Base-by-base conservation (phyloP, 1,140 invertebrate genomes). In the Caerostris darwini region DNA sequence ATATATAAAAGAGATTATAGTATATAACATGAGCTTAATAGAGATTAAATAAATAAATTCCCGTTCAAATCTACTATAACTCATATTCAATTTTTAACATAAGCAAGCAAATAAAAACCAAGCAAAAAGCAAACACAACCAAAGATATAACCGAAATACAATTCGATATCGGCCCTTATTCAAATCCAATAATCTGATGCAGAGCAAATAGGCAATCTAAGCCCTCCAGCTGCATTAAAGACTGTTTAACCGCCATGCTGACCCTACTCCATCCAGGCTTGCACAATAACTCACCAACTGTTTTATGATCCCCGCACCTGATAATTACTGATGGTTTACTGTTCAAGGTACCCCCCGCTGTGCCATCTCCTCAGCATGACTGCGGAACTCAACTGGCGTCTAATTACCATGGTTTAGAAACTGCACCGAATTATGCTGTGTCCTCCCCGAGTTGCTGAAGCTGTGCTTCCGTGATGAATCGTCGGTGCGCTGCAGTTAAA, bases 321-420 rank as follows among this genome's bases (percentile, higher is more conserved):
- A 67, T 67, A 67, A 67, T 2, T 67, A 67, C 14, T 67, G 34
- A n/a, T 5, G 17, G 17, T 67, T 12, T 7, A n/a, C 61, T 67
- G 61, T n/a, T 67, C 17, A 5, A 67, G 5, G 61, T 67, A 67
- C 17, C 12, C 14, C 5, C 61, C 2, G 34, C 34, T 34, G 17
- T 5, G 61, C 14, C 17, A 67, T 64, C 61, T n/a, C n/a, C 17
- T n/a, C 14, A 67, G 61, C 61, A 67, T 17, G 12, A 0, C 12
- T 67, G 14, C 61, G n/a, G 5, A n/a, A 12, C n/a, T n/a, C 61
- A n/a, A 67, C 61, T 67, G 5, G 12, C 5, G 61, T 12, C 61
- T 67, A 67, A 67, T 67, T 67, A n/a, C 61, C 61, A n/a, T 67
- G 61, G 17, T 67, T 67, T 67, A 67, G 61, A 67, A 67, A 67